These are phyloP conservation scores for Bubo scandiacus DNA, from an alignment of 2,113 vertebrate species.

Conservation along the genomic window DNA sequence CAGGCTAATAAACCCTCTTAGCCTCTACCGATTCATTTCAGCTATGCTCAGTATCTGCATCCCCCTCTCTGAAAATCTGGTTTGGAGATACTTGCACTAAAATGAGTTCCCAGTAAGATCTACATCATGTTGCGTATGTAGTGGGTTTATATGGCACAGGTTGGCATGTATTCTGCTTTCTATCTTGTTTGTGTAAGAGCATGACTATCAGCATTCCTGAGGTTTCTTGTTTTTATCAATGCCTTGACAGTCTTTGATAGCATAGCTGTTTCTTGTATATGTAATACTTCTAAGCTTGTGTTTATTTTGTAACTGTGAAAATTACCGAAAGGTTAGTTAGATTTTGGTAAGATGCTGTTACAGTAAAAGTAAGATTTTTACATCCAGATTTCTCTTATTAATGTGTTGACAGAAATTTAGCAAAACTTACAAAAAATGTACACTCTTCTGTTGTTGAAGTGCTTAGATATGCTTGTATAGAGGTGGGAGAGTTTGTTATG, in stretches of 20 bases:
- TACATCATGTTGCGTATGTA: background rate
- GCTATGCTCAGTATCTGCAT: background rate
- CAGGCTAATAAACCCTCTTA: background rate
- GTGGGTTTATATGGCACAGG: background rate
- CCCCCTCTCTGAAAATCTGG: background rate
- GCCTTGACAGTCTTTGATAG: background rate
- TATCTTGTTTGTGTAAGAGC: background rate
- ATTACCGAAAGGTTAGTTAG: background rate
- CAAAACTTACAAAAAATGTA: background rate
- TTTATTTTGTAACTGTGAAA: background rate
- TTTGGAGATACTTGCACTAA: background rate
- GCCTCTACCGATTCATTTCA: background rate
- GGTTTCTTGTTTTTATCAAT: background rate
- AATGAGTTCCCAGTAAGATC: background rate
- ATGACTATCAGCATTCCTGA: background rate
- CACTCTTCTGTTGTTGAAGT: background rate
- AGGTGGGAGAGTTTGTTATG: background rate
- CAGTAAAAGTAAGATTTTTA: background rate
- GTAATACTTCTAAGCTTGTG: background rate
- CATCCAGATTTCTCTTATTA: background rate
- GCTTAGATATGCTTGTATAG: background rate
- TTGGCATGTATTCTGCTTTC: background rate
- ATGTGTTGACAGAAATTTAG: background rate
- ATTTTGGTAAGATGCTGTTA: background rate
- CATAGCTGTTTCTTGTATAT: background rate